phyloP scores from a whole-genome alignment of 2,888 invertebrate species.

The Phyllotreta striolata region DNA sequence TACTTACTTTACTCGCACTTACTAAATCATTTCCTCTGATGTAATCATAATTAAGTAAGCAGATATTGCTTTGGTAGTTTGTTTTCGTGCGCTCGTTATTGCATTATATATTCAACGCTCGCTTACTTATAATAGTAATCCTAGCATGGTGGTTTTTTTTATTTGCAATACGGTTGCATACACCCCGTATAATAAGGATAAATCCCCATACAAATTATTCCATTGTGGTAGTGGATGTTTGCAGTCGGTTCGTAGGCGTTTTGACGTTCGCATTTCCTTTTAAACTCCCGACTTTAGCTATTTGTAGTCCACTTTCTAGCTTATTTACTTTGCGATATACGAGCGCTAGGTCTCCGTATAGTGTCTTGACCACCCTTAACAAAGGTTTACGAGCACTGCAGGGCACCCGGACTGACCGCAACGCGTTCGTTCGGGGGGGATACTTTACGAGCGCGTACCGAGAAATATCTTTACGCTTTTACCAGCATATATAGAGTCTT shows the following conservation, averaged over 20 bases:
- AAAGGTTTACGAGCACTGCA: constrained; percentile 37
- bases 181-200: no score
- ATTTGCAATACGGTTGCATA: no score
- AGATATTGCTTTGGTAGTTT: no score
- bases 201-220: constrained; percentile 9
- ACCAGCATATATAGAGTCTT: no score
- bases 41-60: no score
- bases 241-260: constrained; percentile 12
- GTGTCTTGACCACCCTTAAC: constrained; percentile 35
- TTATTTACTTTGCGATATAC: constrained; percentile 23
- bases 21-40: constrained; percentile 46
- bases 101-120: no score
- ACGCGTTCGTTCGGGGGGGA: constrained; percentile 33
- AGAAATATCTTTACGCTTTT: constrained; percentile 14
- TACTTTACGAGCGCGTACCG: constrained; percentile 29
- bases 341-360: constrained; percentile 1
- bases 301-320: constrained; percentile 17
- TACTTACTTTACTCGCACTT: constrained; percentile 36
- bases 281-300: constrained; percentile 16
- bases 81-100: no score
- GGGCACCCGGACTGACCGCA: constrained; percentile 28
- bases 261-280: constrained; percentile 13
- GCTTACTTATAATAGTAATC: no score
- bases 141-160: no score
- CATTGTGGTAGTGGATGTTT: constrained; percentile 15